Base-by-base conservation (phyloP, 2,888 invertebrate species). In the Gibbula magus region DNA sequence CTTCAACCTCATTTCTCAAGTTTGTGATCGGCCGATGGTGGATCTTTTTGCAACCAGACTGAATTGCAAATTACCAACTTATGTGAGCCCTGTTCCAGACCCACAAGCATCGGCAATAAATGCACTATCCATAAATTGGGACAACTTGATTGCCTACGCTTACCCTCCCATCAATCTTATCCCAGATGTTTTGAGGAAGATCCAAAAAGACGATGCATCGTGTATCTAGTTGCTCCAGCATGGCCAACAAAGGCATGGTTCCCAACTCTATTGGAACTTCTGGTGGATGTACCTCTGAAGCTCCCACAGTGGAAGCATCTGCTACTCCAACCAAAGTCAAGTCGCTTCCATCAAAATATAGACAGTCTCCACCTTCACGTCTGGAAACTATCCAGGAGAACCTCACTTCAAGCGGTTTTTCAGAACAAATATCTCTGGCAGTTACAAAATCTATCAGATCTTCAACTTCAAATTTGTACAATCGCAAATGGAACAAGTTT, bases 31-130 rank as follows among this genome's bases (percentile, higher is more conserved):
- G 20, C 67, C 67, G 18, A n/a, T 67, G 67, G 67, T 67, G 29
- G 67, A 67, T 67, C 35, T 67, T 20, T 67, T 67, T 35, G 67
- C 67, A 25, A 67, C 67, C 18, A 67, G 25, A 32, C 29, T 67
- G 7, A 32, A 67, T 67, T 35, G 35, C 35, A 25, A 67, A 5
- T 67, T 67, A 35, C 25, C 67, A 29, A 67, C 35, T 0, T 67
- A 67, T 25, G 1, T 67, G 29, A 32, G 29, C 7, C 67, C 25
- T 18, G 67, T 25, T 25, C 67, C 67, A 67, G 67, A 67, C 22
- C 22, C 25, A 16, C 35, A 35, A 35, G 35, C 35, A 35, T 35
- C 4, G 35, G 35, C 35, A 35, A 8, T 35, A 35, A 8, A 35
- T 35, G 35, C 35, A 5, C 35, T 35, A 5, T 35, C 35, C 3